Evolutionary conservation across 2,797 vertebrate genomes (phyloP), one percentile per base, ranked within the genome.

Genomic region (Sebastes cheni): DNA sequence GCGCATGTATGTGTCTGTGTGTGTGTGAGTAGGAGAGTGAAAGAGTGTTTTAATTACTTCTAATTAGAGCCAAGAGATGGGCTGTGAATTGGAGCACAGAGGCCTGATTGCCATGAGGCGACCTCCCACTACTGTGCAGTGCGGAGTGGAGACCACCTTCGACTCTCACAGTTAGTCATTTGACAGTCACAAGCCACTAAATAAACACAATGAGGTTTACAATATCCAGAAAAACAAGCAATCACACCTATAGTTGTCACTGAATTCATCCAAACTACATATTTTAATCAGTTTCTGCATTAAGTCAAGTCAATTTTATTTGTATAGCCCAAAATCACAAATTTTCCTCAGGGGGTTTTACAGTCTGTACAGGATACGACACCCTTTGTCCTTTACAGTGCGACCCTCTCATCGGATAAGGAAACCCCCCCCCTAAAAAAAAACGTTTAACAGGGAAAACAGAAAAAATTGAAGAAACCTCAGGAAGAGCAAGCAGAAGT

Each of bases 1-100:
- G n/a, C 70, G 62, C 66, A 23, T 13, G 18, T 60, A 62, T 81
- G 36, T 60, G 56, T 65, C 25, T 79, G 70, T 60, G 54, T 71
- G 70, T 60, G 42, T 71, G 64, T 50, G 52, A 52, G 58, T 7
- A 72, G 30, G 66, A 56, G 67, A 77, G 69, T 54, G 65, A 80
- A 80, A 77, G 60, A 67, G 85, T 72, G 70, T 82, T 88, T 89
- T 90, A 93, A 91, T 92, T 80, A 88, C 85, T 74, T 87, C 67
- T 92, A 91, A 93, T 92, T 84, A 91, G 67, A 87, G 81, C 87
- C 5, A 14, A 88, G 87, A 78, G 80, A 86, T 83, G 61, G 77
- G 82, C 72, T 88, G 76, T 83, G 86, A 92, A 89, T 81, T 83
- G 76, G 66, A 88, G 85, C 68, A 75, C 83, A 67, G 70, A 79